Evolutionary conservation across 2,888 invertebrate genomes (phyloP), one percentile per base, ranked within the genome.

Genomic region (Galerucella pusilla): DNA sequence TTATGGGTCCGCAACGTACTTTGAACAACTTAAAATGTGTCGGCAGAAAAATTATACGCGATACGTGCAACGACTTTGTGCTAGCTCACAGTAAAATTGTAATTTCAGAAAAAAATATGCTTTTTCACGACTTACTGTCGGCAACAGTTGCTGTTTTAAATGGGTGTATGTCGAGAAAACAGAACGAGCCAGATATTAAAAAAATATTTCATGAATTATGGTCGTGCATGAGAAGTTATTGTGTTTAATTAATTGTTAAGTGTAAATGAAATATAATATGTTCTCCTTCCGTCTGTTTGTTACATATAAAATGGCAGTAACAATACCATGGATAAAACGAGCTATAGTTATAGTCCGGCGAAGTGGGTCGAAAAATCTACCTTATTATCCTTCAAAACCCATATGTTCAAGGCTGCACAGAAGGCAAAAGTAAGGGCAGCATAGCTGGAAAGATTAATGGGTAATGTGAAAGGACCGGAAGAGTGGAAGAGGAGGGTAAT

Each of bases 1-100:
- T 54, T 54, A 54, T 54, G 54, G 54, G 54, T 54, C 54, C 16
- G 54, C 54, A 54, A 54, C 54, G 54, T 54, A 54, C 54, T 54
- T 54, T 54, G 54, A 54, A 54, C 54, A 7, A 54, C 54, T 54
- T 16, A 3, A 54, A 54, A 54, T 14, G 54, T 7, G 54, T 54
- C 54, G 54, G 5, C 54, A 7, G 54, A 54, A 54, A 54, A 54
- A 54, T 49, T 49, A 49, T 54, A 54, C 5, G 54, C n/a, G 54
- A 54, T 54, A 54, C 54, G 54, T 54, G 54, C 54, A 49, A 49
- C 49, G 49, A 14, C 49, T 49, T 49, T 49, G 14, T 49, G 49
- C 49, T 49, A 14, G 49, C 6, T 42, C 35, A 9, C n/a, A 54
- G 54, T n/a, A n/a, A 16, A 54, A 54, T 54, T 14, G n/a, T 54